These are phyloP conservation scores for Nylanderia fulva DNA, from an alignment of 1,140 invertebrate species.

Conservation along the genomic window DNA sequence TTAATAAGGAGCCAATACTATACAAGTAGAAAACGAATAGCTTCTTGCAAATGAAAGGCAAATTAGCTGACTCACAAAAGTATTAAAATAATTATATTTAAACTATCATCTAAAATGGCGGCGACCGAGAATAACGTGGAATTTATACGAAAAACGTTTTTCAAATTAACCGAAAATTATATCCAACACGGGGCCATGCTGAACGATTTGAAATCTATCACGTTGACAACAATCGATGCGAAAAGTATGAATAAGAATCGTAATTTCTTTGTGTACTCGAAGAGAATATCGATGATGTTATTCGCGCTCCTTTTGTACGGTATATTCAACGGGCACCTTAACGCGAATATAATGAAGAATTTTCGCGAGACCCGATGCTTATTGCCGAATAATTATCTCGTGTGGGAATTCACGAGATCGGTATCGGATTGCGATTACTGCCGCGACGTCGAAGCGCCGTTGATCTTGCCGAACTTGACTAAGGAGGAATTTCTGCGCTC, in stretches of 20 bases:
- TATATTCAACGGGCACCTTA: constrained; percentile 60
- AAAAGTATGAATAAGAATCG: constrained; percentile 37
- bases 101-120: constrained; percentile 61
- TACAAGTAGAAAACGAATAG: neutral
- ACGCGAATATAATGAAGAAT: constrained; percentile 61
- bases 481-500: constrained; percentile 89
- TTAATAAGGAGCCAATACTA: neutral
- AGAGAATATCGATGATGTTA: constrained; percentile 63
- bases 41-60: neutral
- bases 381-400: constrained; percentile 92
- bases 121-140: constrained; percentile 59
- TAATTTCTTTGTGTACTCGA: constrained; percentile 38
- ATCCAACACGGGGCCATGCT: constrained; percentile 69
- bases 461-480: constrained; percentile 90
- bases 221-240: constrained; percentile 20
- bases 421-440: constrained; percentile 93
- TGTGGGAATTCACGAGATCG: constrained; percentile 94
- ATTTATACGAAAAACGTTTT: constrained; percentile 73
- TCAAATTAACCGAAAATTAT: constrained; percentile 71
- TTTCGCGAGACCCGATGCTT: constrained; percentile 88
- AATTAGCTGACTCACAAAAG: neutral
- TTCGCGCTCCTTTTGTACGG: constrained; percentile 66
- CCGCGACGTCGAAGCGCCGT: constrained; percentile 86
- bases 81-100: neutral
- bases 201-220: constrained; percentile 67